Conservation (phyloP, 1,140 invertebrate species). For the Heterodera schachtii region DNA sequence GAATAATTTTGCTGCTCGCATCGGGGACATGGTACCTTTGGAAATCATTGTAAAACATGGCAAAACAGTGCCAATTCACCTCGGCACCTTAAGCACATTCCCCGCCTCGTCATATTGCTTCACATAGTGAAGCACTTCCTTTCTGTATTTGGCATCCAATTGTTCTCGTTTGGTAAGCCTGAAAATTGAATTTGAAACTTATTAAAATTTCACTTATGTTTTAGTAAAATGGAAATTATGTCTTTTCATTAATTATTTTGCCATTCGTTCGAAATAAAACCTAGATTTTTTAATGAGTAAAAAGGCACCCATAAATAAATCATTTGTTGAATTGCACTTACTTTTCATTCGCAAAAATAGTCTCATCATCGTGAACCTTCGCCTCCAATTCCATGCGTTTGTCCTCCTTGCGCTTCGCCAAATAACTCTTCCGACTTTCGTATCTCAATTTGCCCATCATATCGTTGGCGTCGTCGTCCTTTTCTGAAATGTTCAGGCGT, state of each 20-base stretch:
- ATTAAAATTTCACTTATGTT: too few relatives aligned
- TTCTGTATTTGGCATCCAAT: constrained; percentile 84
- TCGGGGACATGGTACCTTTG: constrained; percentile 63
- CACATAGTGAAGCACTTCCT: constrained; percentile 83
- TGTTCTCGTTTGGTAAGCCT: constrained; percentile 83
- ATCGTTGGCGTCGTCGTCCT: constrained; percentile 26
- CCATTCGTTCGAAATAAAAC: neutral
- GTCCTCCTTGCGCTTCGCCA: constrained; percentile 91
- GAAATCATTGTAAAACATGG: constrained; percentile 28
- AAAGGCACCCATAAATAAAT: constrained; percentile 22
- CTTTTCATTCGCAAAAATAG: constrained; percentile 84
- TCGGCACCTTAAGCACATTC: constrained; percentile 84
- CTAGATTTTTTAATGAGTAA: constrained; percentile 2
- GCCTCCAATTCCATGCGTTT: constrained; percentile 93
- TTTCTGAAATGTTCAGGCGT: constrained; percentile 76
- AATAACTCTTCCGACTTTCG: constrained; percentile 82
- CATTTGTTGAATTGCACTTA: constrained; percentile 65
- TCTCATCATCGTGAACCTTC: constrained; percentile 93
- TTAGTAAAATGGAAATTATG: too few relatives aligned
- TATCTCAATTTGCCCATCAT: constrained; percentile 74
- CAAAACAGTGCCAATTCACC: constrained; percentile 72
- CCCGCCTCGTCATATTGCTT: constrained; percentile 92
- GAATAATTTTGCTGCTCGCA: constrained; percentile 46
- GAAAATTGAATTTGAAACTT: constrained; percentile 22
- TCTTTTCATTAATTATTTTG: too few relatives aligned